Conservation (phyloP, 2,888 invertebrate species). For the Brachyptera putata region DNA sequence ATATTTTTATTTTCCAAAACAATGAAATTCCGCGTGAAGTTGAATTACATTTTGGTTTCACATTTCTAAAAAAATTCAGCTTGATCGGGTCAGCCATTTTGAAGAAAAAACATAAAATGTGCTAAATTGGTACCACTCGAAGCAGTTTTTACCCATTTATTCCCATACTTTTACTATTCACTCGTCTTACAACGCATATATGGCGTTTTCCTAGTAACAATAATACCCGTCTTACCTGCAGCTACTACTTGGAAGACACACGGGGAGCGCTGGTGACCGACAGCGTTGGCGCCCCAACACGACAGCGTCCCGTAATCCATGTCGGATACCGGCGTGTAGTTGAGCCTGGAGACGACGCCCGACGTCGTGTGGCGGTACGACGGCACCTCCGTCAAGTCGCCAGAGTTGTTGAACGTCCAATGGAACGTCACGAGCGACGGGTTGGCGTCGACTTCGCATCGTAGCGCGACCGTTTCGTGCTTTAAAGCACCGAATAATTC, state of each 20-base stretch:
- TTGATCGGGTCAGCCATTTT: too few relatives aligned
- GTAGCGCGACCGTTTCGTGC: slow-evolving; percentile 79
- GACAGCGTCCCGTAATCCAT: slow-evolving; percentile 86
- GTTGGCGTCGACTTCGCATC: slow-evolving; percentile 84
- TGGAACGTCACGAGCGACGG: slow-evolving; percentile 81
- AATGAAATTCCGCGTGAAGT: too few relatives aligned
- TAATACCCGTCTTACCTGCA: slow-evolving; percentile 38
- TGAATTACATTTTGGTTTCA: too few relatives aligned
- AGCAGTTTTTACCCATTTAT: too few relatives aligned
- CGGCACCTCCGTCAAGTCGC: slow-evolving; percentile 76
- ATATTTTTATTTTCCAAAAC: too few relatives aligned
- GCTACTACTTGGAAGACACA: slow-evolving; percentile 74
- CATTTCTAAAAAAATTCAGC: too few relatives aligned
- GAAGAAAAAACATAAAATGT: too few relatives aligned
- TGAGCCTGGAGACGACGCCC: slow-evolving; percentile 66
- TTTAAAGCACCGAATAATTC: slow-evolving; percentile 82
- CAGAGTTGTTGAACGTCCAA: slow-evolving; percentile 91
- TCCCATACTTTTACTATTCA: too few relatives aligned
- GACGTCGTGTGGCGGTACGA: slow-evolving; percentile 61
- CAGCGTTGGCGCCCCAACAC: slow-evolving; percentile 80
- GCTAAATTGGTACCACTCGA: too few relatives aligned
- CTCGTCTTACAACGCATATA: too few relatives aligned
- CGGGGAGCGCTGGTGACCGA: slow-evolving; percentile 77
- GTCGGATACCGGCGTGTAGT: slow-evolving; percentile 82
- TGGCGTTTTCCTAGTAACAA: too few relatives aligned